A percentile compares a stretch with the other conserved stretches of the same genome.
Conservation (phyloP, 2,113 vertebrate genomes). For the Zosterops hypoxanthus region DNA sequence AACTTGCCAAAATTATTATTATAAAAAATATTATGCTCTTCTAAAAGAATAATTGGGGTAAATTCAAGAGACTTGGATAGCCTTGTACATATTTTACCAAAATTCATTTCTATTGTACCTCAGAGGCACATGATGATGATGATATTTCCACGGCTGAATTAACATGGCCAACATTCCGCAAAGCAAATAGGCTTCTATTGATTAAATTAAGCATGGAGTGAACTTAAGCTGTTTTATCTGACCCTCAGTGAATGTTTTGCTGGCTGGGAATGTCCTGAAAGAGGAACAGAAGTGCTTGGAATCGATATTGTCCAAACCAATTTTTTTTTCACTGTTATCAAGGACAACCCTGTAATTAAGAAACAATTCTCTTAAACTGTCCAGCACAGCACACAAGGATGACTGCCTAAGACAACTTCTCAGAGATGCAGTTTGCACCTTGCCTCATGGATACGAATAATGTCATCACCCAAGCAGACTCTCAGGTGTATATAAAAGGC, state of each 20-base stretch:
- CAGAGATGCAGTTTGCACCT: neutral
- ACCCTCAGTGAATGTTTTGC: slow-evolving; percentile 73
- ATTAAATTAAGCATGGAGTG: slow-evolving; percentile 76
- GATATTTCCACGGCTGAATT: slow-evolving; percentile 75
- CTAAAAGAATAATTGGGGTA: neutral
- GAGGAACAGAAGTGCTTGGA: slow-evolving; percentile 77
- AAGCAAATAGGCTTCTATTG: slow-evolving; percentile 82
- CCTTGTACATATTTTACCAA: neutral
- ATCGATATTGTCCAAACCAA: slow-evolving; percentile 85
- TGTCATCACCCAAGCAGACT: neutral
- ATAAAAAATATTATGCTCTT: neutral
- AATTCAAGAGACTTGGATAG: neutral
- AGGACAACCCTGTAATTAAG: slow-evolving; percentile 81
- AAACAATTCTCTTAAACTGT: slow-evolving; percentile 79
- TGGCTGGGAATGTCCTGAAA: slow-evolving; percentile 75
- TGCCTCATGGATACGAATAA: neutral
- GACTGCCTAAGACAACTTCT: slow-evolving; percentile 3
- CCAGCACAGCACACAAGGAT: slow-evolving; percentile 54
- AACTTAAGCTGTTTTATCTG: slow-evolving; percentile 75
- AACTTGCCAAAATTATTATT: neutral
- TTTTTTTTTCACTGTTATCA: slow-evolving; percentile 76
- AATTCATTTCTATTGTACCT: slow-evolving; percentile 33
- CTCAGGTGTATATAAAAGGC: neutral
- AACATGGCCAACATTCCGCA: slow-evolving; percentile 73
- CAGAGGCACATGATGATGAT: slow-evolving; percentile 54